Evolutionary conservation across 2,888 invertebrate species (phyloP), one percentile per base, ranked within the genome.

Genomic region (Colletes collaris): DNA sequence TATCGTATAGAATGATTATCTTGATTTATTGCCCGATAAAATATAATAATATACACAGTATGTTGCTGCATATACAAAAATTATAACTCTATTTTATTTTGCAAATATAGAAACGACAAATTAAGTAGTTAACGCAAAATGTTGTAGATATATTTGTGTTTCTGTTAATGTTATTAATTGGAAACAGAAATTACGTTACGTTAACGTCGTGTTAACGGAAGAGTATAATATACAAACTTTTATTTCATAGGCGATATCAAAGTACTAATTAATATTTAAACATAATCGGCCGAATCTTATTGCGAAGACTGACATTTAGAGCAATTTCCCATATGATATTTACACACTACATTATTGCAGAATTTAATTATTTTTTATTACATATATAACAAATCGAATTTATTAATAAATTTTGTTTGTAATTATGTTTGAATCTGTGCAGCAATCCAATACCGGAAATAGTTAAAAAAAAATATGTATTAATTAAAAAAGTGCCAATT

Each of bases 301-400:
- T 44, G 10, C 19, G 11, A 79, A 75, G 66, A 81, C 63, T 81
- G 79, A 79, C 79, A 79, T 79, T 80, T 80, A 75, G 79, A 81
- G 74, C 80, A 79, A 79, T 75, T 81, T 79, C 75, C 79, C 62
- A 53, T 68, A 53, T n/a, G 59, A 64, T 60, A 44, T 49, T 56
- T 8, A 64, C 11, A 56, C 60, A 74, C 65, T 72, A 53, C 40
- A 58, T 69, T 59, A 37, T 58, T 67, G 60, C 63, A 60, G 13
- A n/a, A 50, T 49, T 68, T 50, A 64, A 65, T 65, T 37, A 68
- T n/a, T 58, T 52, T 63, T 66, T 66, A 50, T 19, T 44, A 16
- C 8, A 13, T 46, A 27, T 62, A 53, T 50, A 35, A 52, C 6
- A 67, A 70, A 13, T 37, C 0, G n/a, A 44, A 56, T 16, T 50